A percentile compares a stretch with the other conserved stretches of the same genome.
Evolutionary conservation across 1,140 invertebrate species (phyloP).

Genomic region (Meteorus sp.): DNA sequence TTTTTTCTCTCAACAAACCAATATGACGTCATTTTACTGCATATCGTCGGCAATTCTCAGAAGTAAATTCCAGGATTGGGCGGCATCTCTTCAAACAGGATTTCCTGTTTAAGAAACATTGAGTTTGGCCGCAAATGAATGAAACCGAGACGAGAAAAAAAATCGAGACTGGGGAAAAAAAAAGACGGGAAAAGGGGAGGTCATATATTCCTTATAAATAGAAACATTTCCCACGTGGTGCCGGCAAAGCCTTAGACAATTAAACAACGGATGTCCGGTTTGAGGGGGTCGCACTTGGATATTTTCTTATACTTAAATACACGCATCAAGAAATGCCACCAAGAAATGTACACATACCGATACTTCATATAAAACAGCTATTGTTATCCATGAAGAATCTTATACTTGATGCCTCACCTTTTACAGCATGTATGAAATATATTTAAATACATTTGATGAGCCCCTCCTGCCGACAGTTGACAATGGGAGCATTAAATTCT

Average conservation of each 20-base stretch:
- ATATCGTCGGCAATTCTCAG: slow-evolving; percentile 13
- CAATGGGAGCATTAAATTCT: slow-evolving; percentile 19
- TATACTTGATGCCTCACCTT: slow-evolving; percentile 8
- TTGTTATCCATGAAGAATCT: slow-evolving; percentile 27
- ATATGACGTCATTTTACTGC: slow-evolving; percentile 14
- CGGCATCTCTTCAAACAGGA: slow-evolving; percentile 37
- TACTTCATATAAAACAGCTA: too few relatives aligned
- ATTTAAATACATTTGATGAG: not conserved
- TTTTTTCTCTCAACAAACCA: not conserved
- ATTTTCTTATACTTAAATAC: slow-evolving; percentile 24
- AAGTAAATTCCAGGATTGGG: slow-evolving; percentile 30
- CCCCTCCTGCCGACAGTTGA: not conserved
- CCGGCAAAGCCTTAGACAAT: slow-evolving; percentile 39
- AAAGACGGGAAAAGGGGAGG: slow-evolving; percentile 24
- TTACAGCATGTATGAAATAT: not conserved
- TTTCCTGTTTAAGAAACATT: slow-evolving; percentile 40
- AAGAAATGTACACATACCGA: not conserved
- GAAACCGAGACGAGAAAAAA: too few relatives aligned
- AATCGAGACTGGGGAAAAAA: too few relatives aligned
- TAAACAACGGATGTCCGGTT: slow-evolving; percentile 48
- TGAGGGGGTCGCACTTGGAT: slow-evolving; percentile 18
- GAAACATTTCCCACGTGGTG: slow-evolving; percentile 43
- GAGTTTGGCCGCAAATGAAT: not conserved
- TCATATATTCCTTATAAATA: slow-evolving; percentile 43
- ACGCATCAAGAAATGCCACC: not conserved